Conservation (phyloP, 2,113 vertebrate species). For the Siniperca knerii region DNA sequence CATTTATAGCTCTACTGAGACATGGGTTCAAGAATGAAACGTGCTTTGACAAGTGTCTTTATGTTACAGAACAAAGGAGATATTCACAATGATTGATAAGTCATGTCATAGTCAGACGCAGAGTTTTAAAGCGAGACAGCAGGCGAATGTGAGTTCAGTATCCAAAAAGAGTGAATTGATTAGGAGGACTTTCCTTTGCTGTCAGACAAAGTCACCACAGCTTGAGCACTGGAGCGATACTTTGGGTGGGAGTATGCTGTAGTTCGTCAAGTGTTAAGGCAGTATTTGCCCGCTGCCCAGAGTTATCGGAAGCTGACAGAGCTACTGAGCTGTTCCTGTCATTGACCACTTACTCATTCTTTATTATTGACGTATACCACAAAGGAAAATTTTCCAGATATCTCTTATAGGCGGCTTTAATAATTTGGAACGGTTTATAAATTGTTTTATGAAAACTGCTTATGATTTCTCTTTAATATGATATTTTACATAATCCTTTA, state of each 20-base stretch:
- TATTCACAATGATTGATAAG: constrained; percentile 67
- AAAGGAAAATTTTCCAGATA: constrained; percentile 23
- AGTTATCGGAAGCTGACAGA: constrained; percentile 63
- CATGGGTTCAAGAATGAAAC: constrained; percentile 68
- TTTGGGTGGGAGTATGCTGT: constrained; percentile 42
- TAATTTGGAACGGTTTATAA: background rate
- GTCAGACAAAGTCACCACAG: constrained; percentile 52
- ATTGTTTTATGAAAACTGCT: constrained; percentile 20
- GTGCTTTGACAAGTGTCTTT: constrained; percentile 54
- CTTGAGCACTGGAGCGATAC: constrained; percentile 25
- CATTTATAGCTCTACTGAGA: constrained; percentile 74
- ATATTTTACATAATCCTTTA: constrained; percentile 41
- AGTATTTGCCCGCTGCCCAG: constrained; percentile 41
- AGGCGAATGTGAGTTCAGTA: constrained; percentile 28
- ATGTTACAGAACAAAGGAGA: constrained; percentile 60
- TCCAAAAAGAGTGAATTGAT: constrained; percentile 59
- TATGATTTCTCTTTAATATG: background rate
- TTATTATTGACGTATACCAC: constrained; percentile 21
- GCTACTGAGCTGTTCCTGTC: constrained; percentile 42
- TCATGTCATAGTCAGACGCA: constrained; percentile 40
- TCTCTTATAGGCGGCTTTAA: constrained; percentile 21
- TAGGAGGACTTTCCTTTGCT: constrained; percentile 40
- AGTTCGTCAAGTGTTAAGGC: constrained; percentile 54
- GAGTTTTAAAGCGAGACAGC: constrained; percentile 45
- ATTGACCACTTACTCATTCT: constrained; percentile 49